Evolutionary conservation across 2,113 vertebrate species (phyloP).

Genomic region (Fregetta grallaria): DNA sequence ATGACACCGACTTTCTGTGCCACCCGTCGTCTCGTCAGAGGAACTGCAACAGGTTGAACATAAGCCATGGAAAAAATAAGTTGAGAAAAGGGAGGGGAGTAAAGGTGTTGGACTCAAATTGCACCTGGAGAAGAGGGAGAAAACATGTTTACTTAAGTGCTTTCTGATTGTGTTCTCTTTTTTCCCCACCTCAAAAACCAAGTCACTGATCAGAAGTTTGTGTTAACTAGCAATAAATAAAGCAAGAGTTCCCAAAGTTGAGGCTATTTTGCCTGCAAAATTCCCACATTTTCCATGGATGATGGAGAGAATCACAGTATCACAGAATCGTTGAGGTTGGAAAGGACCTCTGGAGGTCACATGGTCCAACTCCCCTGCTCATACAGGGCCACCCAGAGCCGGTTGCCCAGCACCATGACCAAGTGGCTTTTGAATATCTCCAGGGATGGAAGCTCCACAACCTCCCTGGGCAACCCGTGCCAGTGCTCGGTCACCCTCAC

Average conservation of each 20-base stretch:
- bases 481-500: rapidly evolving
- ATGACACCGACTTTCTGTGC: background rate
- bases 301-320: background rate
- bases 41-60: background rate
- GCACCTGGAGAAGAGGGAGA: background rate
- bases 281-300: rapidly evolving
- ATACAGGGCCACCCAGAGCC: background rate
- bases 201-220: background rate
- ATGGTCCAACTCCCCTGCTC: background rate
- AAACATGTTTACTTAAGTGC: background rate
- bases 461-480: background rate
- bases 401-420: rapidly evolving
- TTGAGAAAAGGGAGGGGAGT: background rate
- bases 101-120: background rate
- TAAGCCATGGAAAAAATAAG: background rate
- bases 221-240: background rate
- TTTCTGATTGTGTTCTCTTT: background rate
- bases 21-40: background rate
- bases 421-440: background rate
- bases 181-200: background rate
- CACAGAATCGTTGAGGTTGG: background rate
- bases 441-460: background rate
- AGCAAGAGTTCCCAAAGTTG: background rate
- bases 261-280: background rate
- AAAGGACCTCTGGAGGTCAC: background rate